Evolutionary conservation across 2,888 invertebrate species (phyloP).

Genomic region (Phlogophora meticulosa): DNA sequence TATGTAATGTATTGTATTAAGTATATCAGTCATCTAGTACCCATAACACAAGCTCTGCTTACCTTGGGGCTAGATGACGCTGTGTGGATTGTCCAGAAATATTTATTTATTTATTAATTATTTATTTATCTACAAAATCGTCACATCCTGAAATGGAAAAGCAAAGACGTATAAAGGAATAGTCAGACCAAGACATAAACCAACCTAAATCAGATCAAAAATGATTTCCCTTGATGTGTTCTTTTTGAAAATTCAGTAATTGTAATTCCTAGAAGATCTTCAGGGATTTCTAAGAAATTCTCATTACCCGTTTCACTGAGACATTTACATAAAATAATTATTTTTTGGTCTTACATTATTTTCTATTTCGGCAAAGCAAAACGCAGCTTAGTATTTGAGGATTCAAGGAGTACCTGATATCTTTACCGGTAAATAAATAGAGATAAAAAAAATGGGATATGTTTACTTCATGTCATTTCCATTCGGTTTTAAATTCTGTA

Average conservation of each 20-base stretch:
- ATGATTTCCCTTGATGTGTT: conserved; percentile 10
- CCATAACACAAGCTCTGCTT: no score
- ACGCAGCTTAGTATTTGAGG: not conserved
- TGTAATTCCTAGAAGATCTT: not conserved
- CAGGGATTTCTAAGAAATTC: conserved; percentile 5
- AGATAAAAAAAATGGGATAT: conserved; percentile 13
- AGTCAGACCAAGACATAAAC: not conserved
- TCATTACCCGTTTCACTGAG: conserved; percentile 6
- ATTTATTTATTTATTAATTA: no score
- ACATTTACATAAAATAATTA: conserved; percentile 9
- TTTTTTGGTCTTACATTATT: not conserved
- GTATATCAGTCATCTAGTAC: no score
- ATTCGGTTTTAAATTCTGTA: no score
- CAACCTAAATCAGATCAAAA: conserved; percentile 11
- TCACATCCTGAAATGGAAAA: no score
- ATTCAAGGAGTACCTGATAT: no score
- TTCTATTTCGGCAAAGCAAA: not conserved
- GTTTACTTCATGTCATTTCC: no score
- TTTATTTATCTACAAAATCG: no score
- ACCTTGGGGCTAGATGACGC: no score
- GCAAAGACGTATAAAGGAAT: not conserved
- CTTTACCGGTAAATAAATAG: not conserved
- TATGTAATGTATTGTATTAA: no score
- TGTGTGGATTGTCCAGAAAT: no score
- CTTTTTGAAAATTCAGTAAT: conserved; percentile 12